Conservation (phyloP, 2,797 vertebrate species). For the Oophaga sylvatica region DNA sequence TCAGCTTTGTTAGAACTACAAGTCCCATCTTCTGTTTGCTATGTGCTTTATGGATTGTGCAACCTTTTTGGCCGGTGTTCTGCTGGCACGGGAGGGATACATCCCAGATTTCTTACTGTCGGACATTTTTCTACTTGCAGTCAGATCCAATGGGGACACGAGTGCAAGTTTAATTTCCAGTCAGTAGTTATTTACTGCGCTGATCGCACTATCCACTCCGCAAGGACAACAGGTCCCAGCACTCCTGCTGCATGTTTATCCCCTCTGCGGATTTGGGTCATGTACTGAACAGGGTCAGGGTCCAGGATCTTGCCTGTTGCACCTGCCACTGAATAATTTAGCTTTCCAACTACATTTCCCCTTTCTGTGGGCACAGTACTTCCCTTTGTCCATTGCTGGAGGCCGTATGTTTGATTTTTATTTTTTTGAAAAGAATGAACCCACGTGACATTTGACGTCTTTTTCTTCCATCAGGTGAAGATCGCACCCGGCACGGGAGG, state of each 20-base stretch:
- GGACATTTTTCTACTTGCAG: background rate
- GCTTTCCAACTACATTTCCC: background rate
- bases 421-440: background rate
- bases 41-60: too few species aligned
- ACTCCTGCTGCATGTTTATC: background rate
- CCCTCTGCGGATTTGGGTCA: background rate
- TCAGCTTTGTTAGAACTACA: background rate
- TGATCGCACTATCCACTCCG: background rate
- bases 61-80: background rate
- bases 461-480: background rate
- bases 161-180: background rate
- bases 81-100: background rate
- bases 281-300: too few species aligned
- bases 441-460: background rate
- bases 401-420: background rate
- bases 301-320: background rate
- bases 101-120: background rate
- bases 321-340: constrained; percentile 31
- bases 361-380: background rate
- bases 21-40: background rate
- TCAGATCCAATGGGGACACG: background rate
- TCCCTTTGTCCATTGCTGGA: background rate
- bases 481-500: background rate
- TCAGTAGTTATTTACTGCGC: background rate
- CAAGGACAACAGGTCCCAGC: constrained; percentile 1